Evolutionary conservation across 2,888 invertebrate genomes (phyloP).

Genomic region (Pelosia muscerda): DNA sequence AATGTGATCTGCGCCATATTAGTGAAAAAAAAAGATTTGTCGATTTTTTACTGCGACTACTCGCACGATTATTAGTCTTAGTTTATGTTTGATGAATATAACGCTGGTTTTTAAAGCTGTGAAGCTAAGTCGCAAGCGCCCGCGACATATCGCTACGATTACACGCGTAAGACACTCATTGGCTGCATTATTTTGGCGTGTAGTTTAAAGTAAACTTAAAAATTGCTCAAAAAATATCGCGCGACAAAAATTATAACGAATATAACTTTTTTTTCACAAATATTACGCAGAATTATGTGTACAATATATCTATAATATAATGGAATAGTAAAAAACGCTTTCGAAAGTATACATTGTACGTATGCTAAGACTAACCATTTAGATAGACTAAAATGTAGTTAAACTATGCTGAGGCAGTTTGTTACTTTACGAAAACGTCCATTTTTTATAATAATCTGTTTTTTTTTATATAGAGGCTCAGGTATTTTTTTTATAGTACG

Average conservation of each 20-base stretch:
- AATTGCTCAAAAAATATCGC: constrained; percentile 44
- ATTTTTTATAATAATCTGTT: constrained; percentile 23
- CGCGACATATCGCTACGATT: constrained; percentile 35
- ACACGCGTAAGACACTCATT: constrained; percentile 4
- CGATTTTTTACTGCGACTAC: constrained; percentile 30
- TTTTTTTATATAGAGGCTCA: neutral
- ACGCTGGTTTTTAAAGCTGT: constrained; percentile 21
- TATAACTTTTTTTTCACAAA: constrained; percentile 33
- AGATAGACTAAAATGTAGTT: constrained; percentile 81
- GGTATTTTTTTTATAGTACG: constrained; percentile 25
- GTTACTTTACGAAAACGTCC: constrained; percentile 47
- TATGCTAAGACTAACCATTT: constrained; percentile 68
- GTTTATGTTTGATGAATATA: constrained; percentile 25
- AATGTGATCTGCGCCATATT: constrained; percentile 34
- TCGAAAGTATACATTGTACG: constrained; percentile 77
- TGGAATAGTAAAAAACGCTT: constrained; percentile 75
- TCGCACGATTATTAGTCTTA: constrained; percentile 42
- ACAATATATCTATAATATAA: constrained; percentile 59
- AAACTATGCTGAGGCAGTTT: constrained; percentile 75
- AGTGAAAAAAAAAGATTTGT: constrained; percentile 15
- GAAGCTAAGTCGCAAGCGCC: constrained; percentile 23
- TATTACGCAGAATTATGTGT: constrained; percentile 48
- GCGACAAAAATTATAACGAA: constrained; percentile 15
- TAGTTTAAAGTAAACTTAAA: constrained; percentile 21
- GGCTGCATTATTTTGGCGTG: constrained; percentile 18